Evolutionary conservation across 2,888 invertebrate species (phyloP).

Genomic region (Spisula subtruncata): DNA sequence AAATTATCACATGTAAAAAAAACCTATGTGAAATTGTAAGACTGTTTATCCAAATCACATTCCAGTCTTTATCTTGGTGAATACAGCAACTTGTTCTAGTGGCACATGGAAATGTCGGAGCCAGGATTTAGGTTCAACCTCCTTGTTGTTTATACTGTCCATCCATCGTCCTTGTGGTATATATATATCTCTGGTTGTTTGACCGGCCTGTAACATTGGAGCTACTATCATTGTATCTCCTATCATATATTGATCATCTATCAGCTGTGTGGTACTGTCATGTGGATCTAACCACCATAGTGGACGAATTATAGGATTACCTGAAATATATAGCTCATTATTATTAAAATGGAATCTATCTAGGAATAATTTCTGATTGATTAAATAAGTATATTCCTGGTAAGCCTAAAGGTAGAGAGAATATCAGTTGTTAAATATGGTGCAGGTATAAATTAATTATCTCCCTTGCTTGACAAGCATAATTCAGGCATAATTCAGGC

Average conservation of each 20-base stretch:
- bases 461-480: too few relatives aligned
- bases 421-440: too few relatives aligned
- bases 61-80: slow-evolving; percentile 47
- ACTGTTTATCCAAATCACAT: not conserved
- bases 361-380: too few relatives aligned
- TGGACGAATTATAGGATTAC: slow-evolving; percentile 94
- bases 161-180: slow-evolving; percentile 77
- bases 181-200: slow-evolving; percentile 78
- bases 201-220: slow-evolving; percentile 80
- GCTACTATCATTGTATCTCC: slow-evolving; percentile 83
- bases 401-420: too few relatives aligned
- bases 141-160: slow-evolving; percentile 64
- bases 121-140: slow-evolving; percentile 71
- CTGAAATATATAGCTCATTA: too few relatives aligned
- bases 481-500: too few relatives aligned
- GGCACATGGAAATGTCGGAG: slow-evolving; percentile 70
- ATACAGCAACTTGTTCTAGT: slow-evolving; percentile 71
- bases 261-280: slow-evolving; percentile 92
- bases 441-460: too few relatives aligned
- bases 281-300: slow-evolving; percentile 95
- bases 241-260: slow-evolving; percentile 90
- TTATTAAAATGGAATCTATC: too few relatives aligned
- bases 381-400: too few relatives aligned
- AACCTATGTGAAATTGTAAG: too few relatives aligned
- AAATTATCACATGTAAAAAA: too few relatives aligned